Evolutionary conservation across 2,888 invertebrate genomes (phyloP).

Genomic region (Lasioglossum leucozonium): DNA sequence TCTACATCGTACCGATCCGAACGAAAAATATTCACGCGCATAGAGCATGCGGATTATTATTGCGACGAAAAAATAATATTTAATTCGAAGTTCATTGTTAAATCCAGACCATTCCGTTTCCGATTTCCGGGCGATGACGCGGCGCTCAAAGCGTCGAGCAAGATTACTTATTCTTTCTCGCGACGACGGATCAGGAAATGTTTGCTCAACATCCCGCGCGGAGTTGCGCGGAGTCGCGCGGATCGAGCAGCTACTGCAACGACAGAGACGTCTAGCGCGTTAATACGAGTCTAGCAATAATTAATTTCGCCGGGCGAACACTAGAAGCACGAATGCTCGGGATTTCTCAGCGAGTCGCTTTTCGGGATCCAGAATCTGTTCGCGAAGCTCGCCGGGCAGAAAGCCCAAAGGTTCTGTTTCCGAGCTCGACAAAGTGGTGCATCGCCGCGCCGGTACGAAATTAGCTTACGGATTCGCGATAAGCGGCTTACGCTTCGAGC

Average conservation of each 20-base stretch:
- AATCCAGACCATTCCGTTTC: background rate
- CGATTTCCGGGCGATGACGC: background rate
- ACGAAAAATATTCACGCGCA: background rate
- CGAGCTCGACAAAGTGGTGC: conserved; percentile 67
- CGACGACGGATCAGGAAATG: background rate
- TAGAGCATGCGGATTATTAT: background rate
- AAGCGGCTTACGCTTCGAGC: conserved; percentile 77
- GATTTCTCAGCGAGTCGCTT: background rate
- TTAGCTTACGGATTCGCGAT: conserved; percentile 79
- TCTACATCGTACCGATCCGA: too few species aligned
- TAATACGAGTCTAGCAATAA: background rate
- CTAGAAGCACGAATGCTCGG: background rate
- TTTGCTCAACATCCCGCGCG: background rate
- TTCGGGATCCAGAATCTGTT: conserved; percentile 16
- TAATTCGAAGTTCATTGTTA: background rate
- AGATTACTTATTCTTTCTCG: background rate
- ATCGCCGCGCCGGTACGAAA: conserved; percentile 70
- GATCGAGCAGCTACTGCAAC: background rate
- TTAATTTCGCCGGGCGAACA: background rate
- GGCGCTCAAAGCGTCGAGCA: background rate
- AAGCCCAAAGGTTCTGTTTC: conserved; percentile 30
- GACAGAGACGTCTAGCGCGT: background rate
- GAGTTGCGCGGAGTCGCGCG: background rate
- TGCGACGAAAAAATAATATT: too few species aligned
- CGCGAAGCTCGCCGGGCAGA: conserved; percentile 31